Evolutionary conservation across 2,888 invertebrate species (phyloP).

Genomic region (Hirtodrosophila trivittata): DNA sequence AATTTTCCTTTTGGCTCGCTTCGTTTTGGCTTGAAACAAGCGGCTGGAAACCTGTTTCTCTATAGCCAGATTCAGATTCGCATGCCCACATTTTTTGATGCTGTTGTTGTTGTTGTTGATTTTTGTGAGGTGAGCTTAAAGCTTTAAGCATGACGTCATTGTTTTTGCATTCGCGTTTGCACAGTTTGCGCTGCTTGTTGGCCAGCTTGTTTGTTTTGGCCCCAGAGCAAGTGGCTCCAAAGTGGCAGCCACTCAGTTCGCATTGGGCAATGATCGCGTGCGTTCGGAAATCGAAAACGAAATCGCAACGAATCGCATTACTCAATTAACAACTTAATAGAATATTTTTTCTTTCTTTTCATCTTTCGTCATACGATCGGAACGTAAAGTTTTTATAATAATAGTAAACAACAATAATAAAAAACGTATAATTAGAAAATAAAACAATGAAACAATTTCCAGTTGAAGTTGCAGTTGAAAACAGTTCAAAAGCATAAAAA

Average conservation of each 20-base stretch:
- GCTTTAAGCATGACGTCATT: constrained; percentile 75
- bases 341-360: constrained; percentile 25
- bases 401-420: constrained; percentile 3
- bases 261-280: constrained; percentile 77
- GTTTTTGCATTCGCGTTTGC: constrained; percentile 53
- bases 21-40: constrained; percentile 67
- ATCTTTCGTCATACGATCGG: not conserved
- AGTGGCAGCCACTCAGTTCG: constrained; percentile 69
- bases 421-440: constrained; percentile 3
- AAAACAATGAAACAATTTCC: constrained; percentile 47
- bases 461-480: constrained; percentile 34
- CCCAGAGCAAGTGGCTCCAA: constrained; percentile 55
- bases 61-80: constrained; percentile 72
- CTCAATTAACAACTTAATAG: constrained; percentile 34
- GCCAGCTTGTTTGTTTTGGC: constrained; percentile 40
- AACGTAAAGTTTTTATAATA: not conserved
- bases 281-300: constrained; percentile 49
- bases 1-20: constrained; percentile 74
- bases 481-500: constrained; percentile 9
- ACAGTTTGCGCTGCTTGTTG: constrained; percentile 3
- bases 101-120: constrained; percentile 26
- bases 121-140: constrained; percentile 56
- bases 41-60: constrained; percentile 67
- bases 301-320: constrained; percentile 39
- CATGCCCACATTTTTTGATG: constrained; percentile 65